Percentiles rank a stretch among this genome's conserved stretches.
Evolutionary conservation across 2,888 invertebrate species (phyloP).

Genomic region (Blomia tropicalis): DNA sequence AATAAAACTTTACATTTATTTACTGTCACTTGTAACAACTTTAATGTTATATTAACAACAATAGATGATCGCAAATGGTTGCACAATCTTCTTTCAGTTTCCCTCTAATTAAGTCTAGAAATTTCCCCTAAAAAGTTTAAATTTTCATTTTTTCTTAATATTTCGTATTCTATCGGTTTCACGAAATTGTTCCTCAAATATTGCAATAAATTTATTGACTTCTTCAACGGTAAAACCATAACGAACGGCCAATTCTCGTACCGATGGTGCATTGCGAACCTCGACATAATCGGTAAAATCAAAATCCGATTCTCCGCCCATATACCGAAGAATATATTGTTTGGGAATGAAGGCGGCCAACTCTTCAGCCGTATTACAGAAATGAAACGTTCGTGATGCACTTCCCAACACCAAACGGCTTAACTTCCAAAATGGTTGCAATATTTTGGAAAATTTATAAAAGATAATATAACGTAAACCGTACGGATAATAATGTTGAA

Average conservation of each 20-base stretch:
- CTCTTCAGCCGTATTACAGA: background rate
- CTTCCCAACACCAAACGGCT: slow-evolving; percentile 3
- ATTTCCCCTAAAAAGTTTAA: no score
- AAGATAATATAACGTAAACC: background rate
- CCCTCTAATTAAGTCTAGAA: no score
- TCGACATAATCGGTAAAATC: background rate
- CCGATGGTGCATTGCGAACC: background rate
- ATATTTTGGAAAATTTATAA: slow-evolving; percentile 2
- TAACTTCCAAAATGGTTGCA: slow-evolving; percentile 10
- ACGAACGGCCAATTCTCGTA: background rate
- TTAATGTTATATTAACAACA: no score
- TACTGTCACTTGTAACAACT: no score
- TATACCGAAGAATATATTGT: slow-evolving; percentile 6
- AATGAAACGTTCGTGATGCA: background rate
- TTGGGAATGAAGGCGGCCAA: slow-evolving; percentile 7
- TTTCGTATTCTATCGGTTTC: no score
- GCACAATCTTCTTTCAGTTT: no score
- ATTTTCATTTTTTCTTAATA: no score
- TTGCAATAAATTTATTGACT: background rate
- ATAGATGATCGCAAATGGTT: no score
- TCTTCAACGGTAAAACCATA: slow-evolving; percentile 10
- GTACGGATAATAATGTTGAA: slow-evolving; percentile 7
- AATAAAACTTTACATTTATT: no score
- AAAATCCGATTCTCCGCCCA: slow-evolving; percentile 6
- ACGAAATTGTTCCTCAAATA: slow-evolving; percentile 3